phyloP scores from a whole-genome alignment of 2,888 invertebrate species.

The Cheilosia pagana region DNA sequence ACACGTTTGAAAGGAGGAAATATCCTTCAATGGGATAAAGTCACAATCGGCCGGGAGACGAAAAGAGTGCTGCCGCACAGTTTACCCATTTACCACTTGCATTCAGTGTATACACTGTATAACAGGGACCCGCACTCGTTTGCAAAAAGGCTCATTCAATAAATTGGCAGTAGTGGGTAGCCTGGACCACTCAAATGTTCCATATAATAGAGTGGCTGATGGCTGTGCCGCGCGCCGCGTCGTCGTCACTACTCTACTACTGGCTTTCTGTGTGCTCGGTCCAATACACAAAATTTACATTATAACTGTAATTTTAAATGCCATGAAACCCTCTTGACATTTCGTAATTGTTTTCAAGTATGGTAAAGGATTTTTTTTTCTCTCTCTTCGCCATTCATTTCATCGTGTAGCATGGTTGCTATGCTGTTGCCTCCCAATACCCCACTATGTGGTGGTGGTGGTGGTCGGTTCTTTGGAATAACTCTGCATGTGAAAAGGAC shows the following conservation, averaged over 20 bases:
- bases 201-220: constrained; percentile 12
- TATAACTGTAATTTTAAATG: constrained; percentile 75
- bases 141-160: constrained; percentile 59
- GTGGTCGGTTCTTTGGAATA: constrained; percentile 63
- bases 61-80: constrained; percentile 9
- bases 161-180: constrained; percentile 63
- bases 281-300: constrained; percentile 75
- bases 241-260: constrained; percentile 3
- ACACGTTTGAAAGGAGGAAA: constrained; percentile 54
- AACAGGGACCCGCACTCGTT: constrained; percentile 30
- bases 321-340: constrained; percentile 76
- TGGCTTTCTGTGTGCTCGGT: constrained; percentile 42
- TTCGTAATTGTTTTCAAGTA: constrained; percentile 77
- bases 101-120: constrained; percentile 12
- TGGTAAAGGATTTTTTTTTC: constrained; percentile 64
- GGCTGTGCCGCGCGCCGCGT: not conserved
- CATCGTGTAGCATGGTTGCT: not conserved
- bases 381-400: not conserved
- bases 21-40: constrained; percentile 28
- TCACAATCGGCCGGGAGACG: constrained; percentile 12
- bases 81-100: constrained; percentile 19
- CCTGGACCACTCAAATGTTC: constrained; percentile 9
- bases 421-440: not conserved
- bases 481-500: constrained; percentile 64
- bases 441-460: constrained; percentile 12